Evolutionary conservation across 37 sponge, comb jelly and placozoan genomes (phyloP), one percentile per base, ranked within the genome.

Genomic region (Mnemiopsis leidyi): DNA sequence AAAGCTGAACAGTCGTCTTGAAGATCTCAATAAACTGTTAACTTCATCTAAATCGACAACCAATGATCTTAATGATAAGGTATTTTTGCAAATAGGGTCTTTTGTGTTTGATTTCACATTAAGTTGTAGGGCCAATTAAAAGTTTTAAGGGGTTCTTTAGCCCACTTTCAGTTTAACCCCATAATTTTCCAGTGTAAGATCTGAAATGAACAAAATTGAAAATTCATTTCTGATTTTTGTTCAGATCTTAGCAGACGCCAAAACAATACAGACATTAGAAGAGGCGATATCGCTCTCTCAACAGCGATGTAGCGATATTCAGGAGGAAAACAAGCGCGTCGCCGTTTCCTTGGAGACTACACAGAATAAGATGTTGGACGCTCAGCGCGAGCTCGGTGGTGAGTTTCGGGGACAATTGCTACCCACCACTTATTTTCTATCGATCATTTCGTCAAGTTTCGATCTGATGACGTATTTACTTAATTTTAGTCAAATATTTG

Each of bases 351-450:
- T 85, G 25, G 90, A 85, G 61, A 40, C 32, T 29, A 85, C 40
- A 2, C 90, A 85, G 48, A 40, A 9, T 20, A 85, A 33, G 7
- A 28, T 85, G 90, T 21, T 85, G 28, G 90, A 85, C 23, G 32
- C 90, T 23, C 90, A 85, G 24, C 40, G 90, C 25, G 90, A 85
- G 61, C 61, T 85, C 9, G 90, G 90, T 39, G 79, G 79, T 77
- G 32, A 77, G 79, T 77, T n/a, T 48, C 61, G 13, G 61, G 61
- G 61, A 48, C 61, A 48, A 18, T 5, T 18, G 61, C 61, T 48
- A n/a, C n/a, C n/a, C n/a, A n/a, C n/a, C n/a, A n/a, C n/a, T n/a
- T n/a, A n/a, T n/a, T n/a, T n/a, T n/a, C n/a, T n/a, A n/a, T n/a
- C n/a, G n/a, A n/a, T n/a, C n/a, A n/a, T n/a, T n/a, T n/a, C n/a